These are phyloP conservation scores for Archocentrus centrarchus DNA, from an alignment of 2,113 vertebrate genomes.

Conservation along the genomic window DNA sequence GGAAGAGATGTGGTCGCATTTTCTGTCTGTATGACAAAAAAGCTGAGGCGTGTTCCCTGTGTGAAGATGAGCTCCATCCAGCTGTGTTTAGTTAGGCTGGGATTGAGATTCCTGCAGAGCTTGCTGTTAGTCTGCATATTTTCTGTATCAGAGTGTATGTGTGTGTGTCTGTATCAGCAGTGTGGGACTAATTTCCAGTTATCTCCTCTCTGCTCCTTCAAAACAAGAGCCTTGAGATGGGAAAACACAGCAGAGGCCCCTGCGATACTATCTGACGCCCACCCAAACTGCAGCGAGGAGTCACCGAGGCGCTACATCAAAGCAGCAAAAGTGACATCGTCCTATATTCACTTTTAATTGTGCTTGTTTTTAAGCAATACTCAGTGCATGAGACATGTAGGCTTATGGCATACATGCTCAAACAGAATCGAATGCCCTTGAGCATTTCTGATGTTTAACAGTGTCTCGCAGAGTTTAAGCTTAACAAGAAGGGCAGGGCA, in stretches of 20 bases:
- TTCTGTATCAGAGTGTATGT: constrained; percentile 16
- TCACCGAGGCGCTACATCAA: neutral
- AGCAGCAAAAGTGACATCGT: neutral
- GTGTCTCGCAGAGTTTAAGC: neutral
- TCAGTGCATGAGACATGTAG: neutral
- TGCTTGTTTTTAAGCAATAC: neutral
- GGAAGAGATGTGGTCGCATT: neutral
- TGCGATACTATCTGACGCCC: constrained; percentile 21
- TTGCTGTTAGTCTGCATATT: constrained; percentile 28
- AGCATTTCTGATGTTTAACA: constrained; percentile 37
- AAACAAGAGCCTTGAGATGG: neutral
- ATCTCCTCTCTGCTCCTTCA: constrained; percentile 30
- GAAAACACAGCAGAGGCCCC: neutral
- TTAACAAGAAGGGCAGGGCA: neutral
- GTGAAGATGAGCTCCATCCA: constrained; percentile 25
- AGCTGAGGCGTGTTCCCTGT: neutral
- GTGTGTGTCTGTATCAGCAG: neutral
- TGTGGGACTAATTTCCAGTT: constrained; percentile 2
- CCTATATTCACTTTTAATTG: neutral
- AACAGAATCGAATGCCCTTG: neutral
- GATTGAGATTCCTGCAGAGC: constrained; percentile 25
- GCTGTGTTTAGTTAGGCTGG: constrained; percentile 64
- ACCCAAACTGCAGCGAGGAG: neutral
- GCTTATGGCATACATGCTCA: neutral
- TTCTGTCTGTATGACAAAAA: neutral